A percentile compares a stretch with the other conserved stretches of the same genome.
Conservation (phyloP, 2,797 vertebrate genomes). For the Hippoglossus hippoglossus region DNA sequence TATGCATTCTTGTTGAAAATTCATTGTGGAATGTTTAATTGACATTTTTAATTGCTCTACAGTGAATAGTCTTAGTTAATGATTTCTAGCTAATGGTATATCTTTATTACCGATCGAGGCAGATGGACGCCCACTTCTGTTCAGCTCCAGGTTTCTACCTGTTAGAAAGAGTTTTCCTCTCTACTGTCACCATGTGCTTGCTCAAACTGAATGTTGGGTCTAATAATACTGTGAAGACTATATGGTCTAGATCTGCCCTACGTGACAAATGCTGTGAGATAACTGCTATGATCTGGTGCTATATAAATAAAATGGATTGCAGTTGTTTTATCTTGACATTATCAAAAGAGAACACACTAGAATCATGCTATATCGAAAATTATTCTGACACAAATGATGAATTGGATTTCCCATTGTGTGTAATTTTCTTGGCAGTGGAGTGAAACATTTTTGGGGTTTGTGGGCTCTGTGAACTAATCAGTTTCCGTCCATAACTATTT, state of each 20-base stretch:
- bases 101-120: conserved; percentile 5
- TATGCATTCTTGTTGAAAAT: conserved; percentile 34
- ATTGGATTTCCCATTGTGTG: conserved; percentile 22
- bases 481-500: conserved; percentile 7
- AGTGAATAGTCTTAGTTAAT: conserved; percentile 42
- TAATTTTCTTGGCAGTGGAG: not conserved
- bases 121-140: not conserved
- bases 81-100: conserved; percentile 32
- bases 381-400: conserved; percentile 21
- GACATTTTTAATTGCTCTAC: conserved; percentile 42
- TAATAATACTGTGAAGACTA: not conserved
- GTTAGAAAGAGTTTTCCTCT: not conserved
- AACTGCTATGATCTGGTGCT: not conserved
- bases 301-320: not conserved
- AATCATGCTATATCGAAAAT: conserved; percentile 26
- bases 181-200: not conserved
- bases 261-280: not conserved
- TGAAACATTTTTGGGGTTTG: conserved; percentile 3
- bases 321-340: not conserved
- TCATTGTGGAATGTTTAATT: conserved; percentile 30
- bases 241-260: not conserved
- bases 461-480: conserved; percentile 17
- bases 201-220: not conserved
- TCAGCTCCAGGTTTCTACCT: not conserved
- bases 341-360: conserved; percentile 14